A percentile compares a stretch with the other conserved stretches of the same genome.
Conservation (phyloP, 2,888 invertebrate genomes). For the Maniola hyperantus region DNA sequence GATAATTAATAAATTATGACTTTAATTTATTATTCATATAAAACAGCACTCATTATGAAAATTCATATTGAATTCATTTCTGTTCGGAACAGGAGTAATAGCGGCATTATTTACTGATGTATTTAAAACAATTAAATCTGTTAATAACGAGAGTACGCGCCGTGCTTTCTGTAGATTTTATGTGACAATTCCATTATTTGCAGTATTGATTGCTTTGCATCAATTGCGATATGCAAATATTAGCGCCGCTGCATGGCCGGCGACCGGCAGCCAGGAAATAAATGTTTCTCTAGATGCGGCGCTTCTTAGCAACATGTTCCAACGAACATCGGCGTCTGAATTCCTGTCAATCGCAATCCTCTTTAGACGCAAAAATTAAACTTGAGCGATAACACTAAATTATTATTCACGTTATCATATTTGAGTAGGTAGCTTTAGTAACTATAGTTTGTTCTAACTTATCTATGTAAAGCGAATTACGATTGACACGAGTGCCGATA, state of each 20-base stretch:
- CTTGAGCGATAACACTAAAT: too few species aligned
- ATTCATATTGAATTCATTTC: slow-evolving; percentile 31
- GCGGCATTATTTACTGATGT: slow-evolving; percentile 40
- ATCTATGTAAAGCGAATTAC: too few species aligned
- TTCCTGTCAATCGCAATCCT: too few species aligned
- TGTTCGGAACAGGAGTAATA: slow-evolving; percentile 35
- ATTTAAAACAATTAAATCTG: slow-evolving; percentile 48
- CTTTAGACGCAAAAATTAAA: too few species aligned
- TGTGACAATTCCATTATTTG: slow-evolving; percentile 78
- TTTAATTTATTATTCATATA: slow-evolving; percentile 29
- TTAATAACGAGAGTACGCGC: slow-evolving; percentile 50
- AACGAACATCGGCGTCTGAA: too few species aligned
- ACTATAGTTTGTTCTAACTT: too few species aligned
- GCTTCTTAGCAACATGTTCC: too few species aligned
- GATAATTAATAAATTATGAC: slow-evolving; percentile 21
- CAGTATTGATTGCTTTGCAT: slow-evolving; percentile 80
- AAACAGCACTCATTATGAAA: slow-evolving; percentile 27
- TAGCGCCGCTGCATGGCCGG: slow-evolving; percentile 69
- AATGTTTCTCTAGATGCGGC: too few species aligned
- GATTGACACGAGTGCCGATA: too few species aligned
- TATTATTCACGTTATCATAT: too few species aligned
- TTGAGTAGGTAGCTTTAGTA: too few species aligned
- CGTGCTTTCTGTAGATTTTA: slow-evolving; percentile 71
- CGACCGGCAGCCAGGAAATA: slow-evolving; percentile 48
- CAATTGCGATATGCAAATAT: slow-evolving; percentile 82